Percentiles rank a stretch among this genome's conserved stretches.
phyloP scores from a whole-genome alignment of 2,797 vertebrate genomes.

The Lates japonicus region DNA sequence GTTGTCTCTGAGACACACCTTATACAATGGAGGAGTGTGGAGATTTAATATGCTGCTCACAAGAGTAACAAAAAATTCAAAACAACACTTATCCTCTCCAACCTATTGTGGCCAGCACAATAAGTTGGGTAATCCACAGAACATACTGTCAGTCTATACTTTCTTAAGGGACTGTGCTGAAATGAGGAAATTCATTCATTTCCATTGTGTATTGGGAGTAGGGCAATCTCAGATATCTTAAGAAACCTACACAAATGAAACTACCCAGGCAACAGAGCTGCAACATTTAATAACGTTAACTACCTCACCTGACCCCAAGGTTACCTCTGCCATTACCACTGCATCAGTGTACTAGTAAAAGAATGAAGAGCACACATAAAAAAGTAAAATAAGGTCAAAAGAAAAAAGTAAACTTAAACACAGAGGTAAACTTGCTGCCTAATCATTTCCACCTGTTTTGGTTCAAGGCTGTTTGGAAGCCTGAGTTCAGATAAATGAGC shows the following conservation, averaged over 20 bases:
- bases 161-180: not conserved
- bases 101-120: not conserved
- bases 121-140: not conserved
- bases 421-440: not conserved
- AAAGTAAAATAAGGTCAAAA: not conserved
- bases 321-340: not conserved
- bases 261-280: not conserved
- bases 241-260: not conserved
- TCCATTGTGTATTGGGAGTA: not conserved
- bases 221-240: not conserved
- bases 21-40: not conserved
- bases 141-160: not conserved
- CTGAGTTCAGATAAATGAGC: slow-evolving; percentile 52
- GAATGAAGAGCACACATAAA: too few species aligned
- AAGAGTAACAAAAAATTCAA: slow-evolving; percentile 8
- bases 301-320: not conserved
- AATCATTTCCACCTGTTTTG: slow-evolving; percentile 18
- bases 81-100: not conserved
- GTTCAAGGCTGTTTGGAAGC: slow-evolving; percentile 20
- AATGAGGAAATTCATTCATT: not conserved
- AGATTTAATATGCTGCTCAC: not conserved
- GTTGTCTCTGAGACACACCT: not conserved
- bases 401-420: not conserved
- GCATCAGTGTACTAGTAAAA: too few species aligned
- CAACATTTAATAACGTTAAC: not conserved